Base-by-base conservation (phyloP, 1,140 invertebrate genomes). In the Lasioglossum albipes region DNA sequence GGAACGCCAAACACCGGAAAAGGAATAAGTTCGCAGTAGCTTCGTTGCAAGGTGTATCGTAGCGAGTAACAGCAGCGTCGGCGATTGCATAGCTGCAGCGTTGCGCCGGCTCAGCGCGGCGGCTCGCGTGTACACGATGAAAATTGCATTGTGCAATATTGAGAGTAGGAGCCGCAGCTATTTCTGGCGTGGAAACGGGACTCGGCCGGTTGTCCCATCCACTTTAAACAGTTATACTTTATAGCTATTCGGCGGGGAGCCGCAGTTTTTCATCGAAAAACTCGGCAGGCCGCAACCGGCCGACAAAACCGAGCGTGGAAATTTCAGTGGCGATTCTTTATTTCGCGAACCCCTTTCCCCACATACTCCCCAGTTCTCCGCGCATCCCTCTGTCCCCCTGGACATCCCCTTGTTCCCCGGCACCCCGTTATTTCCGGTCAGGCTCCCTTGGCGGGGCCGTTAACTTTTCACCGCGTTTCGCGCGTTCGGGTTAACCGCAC, bases 91-190 rank as follows among this genome's bases (percentile, higher is more conserved):
- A 27, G 57, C 20, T 36, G 27, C 20, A 62, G 75, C 57, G 72
- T 22, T 57, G 76, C 16, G 7, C 13, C 36, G 36, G 1, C 36
- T 1, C 36, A 18, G 16, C 52, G 6, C 54, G 54, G 20, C 57
- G 72, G 81, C 65, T 85, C 81, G 84, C 86, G 82, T 84, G 84
- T 61, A 77, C 84, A 86, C 80, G 73, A 84, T 91, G 86, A 85
- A 91, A 91, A 92, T 92, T 92, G 89, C 86, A 86, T 92, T 88
- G 88, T 91, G 88, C 89, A 91, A 91, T 92, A 92, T 92, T 91
- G 89, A 92, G 81, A 86, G 82, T 84, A 87, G 83, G 67, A 83
- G 71, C 83, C 80, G 78, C 79, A 67, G 84, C 86, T 83, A 79
- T 75, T 84, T 81, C 83, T 74, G 84, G 83, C 80, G 18, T 81